Evolutionary conservation across 1,140 invertebrate species (phyloP), one percentile per base, ranked within the genome.

Genomic region (Eciton burchellii): DNA sequence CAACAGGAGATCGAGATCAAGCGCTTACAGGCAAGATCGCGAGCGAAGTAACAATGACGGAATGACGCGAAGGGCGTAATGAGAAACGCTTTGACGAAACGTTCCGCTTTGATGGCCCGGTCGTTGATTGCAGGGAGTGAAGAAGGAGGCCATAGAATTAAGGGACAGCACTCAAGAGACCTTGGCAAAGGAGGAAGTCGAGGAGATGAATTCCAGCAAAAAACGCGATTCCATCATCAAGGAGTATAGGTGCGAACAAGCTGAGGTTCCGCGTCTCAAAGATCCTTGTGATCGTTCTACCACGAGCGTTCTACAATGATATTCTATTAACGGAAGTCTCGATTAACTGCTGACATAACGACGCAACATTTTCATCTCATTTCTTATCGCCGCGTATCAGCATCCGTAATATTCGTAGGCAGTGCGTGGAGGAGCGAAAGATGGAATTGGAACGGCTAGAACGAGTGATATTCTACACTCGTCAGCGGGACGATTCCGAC

Each of bases 1-100:
- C 95, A 95, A 45, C 97, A 97, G 86, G 95, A 95, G 82, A 93
- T 94, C 56, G 97, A 97, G 93, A 97, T 97, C 16, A 94, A 95
- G 83, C 95, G 96, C 79, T 91, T 97, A 19, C 88, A 92, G 89
- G 93, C 90, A 88, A 87, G 76, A 57, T 24, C 41, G 19, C 3
- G 24, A 45, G 1, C 9, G 54, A 16, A 70, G 26, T 43, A 49
- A 49, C 21, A 49, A 2, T 14, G n/a, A 45, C 21, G 59, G 62
- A n/a, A 77, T 52, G 47, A 43, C 29, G 12, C 19, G 21, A 68
- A n/a, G 16, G 24, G 21, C 43, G 1, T 56, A 26, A 43, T 16
- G 35, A 26, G 26, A 62, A 68, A 62, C n/a, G 0, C 4, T 54
- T 35, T 21, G 12, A 71, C 60, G 14, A 62, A 26, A 19, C 24